Conservation (phyloP, 2,113 vertebrate genomes). For the Pholis gunnellus region DNA sequence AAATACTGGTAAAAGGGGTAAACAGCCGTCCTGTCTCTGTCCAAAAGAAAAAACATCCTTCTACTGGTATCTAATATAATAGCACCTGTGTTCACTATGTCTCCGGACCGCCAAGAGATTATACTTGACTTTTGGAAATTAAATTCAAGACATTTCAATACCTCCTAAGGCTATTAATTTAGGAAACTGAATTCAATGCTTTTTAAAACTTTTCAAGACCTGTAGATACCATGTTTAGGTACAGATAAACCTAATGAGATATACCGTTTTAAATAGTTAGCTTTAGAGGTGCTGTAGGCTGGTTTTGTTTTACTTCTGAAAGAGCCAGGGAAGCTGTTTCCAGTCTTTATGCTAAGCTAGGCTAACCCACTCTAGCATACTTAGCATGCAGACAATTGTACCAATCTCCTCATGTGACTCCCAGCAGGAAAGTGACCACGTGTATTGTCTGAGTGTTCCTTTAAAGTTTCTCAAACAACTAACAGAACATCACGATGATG, state of each 20-base stretch:
- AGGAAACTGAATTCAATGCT: neutral
- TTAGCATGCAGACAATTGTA: neutral
- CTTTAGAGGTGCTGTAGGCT: neutral
- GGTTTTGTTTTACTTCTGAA: neutral
- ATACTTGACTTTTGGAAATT: neutral
- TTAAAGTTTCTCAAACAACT: conserved; percentile 2
- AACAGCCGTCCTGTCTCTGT: neutral
- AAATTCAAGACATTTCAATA: neutral
- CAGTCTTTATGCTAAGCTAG: conserved; percentile 17
- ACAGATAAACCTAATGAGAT: neutral
- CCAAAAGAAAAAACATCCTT: neutral
- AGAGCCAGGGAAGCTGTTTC: neutral
- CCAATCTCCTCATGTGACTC: neutral
- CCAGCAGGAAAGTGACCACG: neutral
- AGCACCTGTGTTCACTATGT: neutral
- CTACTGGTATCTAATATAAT: neutral
- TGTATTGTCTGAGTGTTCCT: neutral
- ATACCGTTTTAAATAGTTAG: neutral
- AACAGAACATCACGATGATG: conserved; percentile 23
- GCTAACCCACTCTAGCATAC: neutral
- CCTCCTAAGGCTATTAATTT: neutral
- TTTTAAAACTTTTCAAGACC: neutral
- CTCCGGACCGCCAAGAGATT: neutral
- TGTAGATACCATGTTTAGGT: neutral
- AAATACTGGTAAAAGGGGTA: neutral